Evolutionary conservation across 1,140 invertebrate species (phyloP).

Genomic region (Drosophila repleta): DNA sequence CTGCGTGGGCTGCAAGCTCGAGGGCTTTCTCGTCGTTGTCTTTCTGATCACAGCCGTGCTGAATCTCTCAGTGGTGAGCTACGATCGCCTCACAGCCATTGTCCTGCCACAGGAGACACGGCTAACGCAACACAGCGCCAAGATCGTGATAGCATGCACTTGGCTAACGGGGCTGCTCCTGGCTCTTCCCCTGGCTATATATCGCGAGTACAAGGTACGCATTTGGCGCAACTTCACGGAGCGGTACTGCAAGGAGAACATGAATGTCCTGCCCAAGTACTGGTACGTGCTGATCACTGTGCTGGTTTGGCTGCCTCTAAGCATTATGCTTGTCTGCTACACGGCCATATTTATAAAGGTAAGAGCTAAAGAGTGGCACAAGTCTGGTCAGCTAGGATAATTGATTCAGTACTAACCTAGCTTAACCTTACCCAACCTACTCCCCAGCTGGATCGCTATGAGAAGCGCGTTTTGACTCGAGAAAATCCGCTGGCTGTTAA

Average conservation of each 20-base stretch:
- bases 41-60: conserved; percentile 90
- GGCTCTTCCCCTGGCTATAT: conserved; percentile 87
- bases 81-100: conserved; percentile 92
- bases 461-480: conserved; percentile 85
- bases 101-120: conserved; percentile 89
- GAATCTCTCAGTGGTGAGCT: conserved; percentile 91
- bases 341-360: conserved; percentile 88
- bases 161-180: conserved; percentile 88
- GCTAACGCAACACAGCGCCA: conserved; percentile 86
- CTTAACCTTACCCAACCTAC: not conserved
- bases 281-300: conserved; percentile 90
- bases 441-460: conserved; percentile 85
- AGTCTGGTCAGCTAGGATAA: no score
- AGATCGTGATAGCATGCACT: conserved; percentile 86
- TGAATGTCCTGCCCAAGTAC: conserved; percentile 86
- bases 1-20: conserved; percentile 87
- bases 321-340: conserved; percentile 88
- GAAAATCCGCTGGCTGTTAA: conserved; percentile 85
- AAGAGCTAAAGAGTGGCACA: conserved; percentile 21
- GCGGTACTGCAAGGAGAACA: conserved; percentile 88
- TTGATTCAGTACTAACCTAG: no score
- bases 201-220: conserved; percentile 87
- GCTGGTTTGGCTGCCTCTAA: conserved; percentile 89
- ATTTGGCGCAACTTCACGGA: conserved; percentile 89
- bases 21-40: conserved; percentile 88